A percentile compares a stretch with the other conserved stretches of the same genome.
Evolutionary conservation across 2,888 invertebrate genomes (phyloP).

Genomic region (Tridacna crocea): DNA sequence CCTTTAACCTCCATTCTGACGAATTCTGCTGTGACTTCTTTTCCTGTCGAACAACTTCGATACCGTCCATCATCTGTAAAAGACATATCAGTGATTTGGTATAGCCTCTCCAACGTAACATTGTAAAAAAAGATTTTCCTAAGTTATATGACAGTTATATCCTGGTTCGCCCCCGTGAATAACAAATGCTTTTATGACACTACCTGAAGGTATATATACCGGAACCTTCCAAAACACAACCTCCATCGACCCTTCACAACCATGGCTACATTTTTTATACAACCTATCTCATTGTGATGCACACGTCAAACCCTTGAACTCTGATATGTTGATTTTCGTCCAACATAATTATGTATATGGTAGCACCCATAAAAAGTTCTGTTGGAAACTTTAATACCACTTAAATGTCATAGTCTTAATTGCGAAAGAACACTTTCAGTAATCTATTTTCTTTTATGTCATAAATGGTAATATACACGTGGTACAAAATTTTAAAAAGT

Average conservation of each 20-base stretch:
- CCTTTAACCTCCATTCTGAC: slow-evolving; percentile 58
- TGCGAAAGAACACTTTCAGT: no score
- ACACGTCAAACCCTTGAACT: background rate
- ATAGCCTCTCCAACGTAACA: slow-evolving; percentile 23
- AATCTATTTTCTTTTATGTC: no score
- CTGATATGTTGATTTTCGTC: no score
- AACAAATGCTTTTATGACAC: background rate
- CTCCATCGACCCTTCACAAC: background rate
- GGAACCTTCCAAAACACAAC: background rate
- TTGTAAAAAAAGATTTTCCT: background rate
- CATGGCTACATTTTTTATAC: background rate
- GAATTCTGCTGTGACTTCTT: slow-evolving; percentile 1
- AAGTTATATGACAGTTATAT: background rate
- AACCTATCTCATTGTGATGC: background rate
- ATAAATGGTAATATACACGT: no score
- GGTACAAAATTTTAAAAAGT: no score
- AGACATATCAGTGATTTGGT: slow-evolving; percentile 23
- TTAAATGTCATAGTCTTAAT: no score
- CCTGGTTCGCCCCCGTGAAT: background rate
- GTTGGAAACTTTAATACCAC: no score
- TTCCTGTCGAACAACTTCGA: background rate
- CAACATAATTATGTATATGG: no score
- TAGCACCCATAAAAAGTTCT: no score
- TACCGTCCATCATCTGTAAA: slow-evolving; percentile 43
- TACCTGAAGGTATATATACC: background rate